A percentile compares a stretch with the other conserved stretches of the same genome.
Conservation (phyloP, 2,888 invertebrate genomes). For the Protophormia terraenovae region DNA sequence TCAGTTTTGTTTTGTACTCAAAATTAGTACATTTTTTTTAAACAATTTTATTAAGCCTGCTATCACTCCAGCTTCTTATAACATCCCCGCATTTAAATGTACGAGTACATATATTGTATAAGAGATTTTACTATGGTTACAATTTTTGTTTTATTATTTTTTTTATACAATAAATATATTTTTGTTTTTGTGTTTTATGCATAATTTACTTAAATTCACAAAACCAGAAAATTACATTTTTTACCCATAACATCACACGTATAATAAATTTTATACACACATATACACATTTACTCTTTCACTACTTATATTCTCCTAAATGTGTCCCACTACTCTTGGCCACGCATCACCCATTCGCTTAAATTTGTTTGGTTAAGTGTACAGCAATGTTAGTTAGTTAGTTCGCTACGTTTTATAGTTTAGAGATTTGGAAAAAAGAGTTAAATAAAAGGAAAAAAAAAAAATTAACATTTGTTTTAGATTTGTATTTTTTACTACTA, state of each 20-base stretch:
- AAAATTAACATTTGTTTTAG: conserved; percentile 52
- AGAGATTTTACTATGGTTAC: neutral
- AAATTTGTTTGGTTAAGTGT: too few species aligned
- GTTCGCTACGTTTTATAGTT: conserved; percentile 1
- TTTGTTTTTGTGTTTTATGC: conserved; percentile 35
- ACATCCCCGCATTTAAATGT: too few species aligned
- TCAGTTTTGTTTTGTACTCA: too few species aligned
- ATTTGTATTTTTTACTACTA: conserved; percentile 28
- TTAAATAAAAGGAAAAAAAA: conserved; percentile 6
- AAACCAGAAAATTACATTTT: conserved; percentile 57
- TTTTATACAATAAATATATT: neutral
- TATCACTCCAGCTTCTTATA: too few species aligned
- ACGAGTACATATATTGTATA: neutral
- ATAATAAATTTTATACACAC: conserved; percentile 49
- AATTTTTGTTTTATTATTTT: neutral
- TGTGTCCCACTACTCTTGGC: neutral
- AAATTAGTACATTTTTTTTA: too few species aligned
- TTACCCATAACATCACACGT: conserved; percentile 46
- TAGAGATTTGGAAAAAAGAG: neutral
- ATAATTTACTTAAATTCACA: conserved; percentile 58
- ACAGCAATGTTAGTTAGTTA: too few species aligned
- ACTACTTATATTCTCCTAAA: neutral
- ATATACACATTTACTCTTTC: too few species aligned
- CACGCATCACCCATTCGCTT: neutral
- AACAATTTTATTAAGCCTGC: too few species aligned